Evolutionary conservation across 1,140 invertebrate species (phyloP).

Genomic region (Anoplolepis gracilipes): DNA sequence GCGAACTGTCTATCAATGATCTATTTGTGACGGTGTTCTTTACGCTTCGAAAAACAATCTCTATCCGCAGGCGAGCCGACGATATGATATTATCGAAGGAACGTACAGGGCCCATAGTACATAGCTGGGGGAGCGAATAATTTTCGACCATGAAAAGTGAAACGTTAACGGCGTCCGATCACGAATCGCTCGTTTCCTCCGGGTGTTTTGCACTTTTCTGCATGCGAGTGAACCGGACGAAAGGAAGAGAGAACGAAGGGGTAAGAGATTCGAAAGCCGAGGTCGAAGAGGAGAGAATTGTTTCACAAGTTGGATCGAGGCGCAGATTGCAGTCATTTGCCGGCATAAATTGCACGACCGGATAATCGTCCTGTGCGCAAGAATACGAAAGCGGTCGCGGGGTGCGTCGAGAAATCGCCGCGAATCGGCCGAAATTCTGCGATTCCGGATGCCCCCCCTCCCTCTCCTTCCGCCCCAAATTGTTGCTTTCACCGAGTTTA

Average conservation of each 20-base stretch:
- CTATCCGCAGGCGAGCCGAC: conserved; percentile 58
- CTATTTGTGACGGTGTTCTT: conserved; percentile 60
- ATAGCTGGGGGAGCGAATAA: conserved; percentile 64
- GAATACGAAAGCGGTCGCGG: conserved; percentile 64
- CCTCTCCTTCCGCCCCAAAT: no score
- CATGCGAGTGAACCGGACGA: conserved; percentile 66
- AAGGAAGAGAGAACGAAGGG: not conserved
- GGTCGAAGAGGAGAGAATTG: conserved; percentile 34
- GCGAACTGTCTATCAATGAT: conserved; percentile 35
- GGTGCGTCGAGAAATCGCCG: conserved; percentile 64
- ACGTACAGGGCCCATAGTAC: not conserved
- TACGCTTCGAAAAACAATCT: conserved; percentile 65
- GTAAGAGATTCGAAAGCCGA: conserved; percentile 30
- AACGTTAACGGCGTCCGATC: conserved; percentile 76
- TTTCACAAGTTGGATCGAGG: conserved; percentile 72
- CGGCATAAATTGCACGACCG: conserved; percentile 72
- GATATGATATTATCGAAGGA: conserved; percentile 68
- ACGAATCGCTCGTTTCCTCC: conserved; percentile 75
- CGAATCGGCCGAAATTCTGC: conserved; percentile 63
- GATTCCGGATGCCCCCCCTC: conserved; percentile 25
- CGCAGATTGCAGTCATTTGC: conserved; percentile 76
- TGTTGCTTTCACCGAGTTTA: conserved; percentile 47
- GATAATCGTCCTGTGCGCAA: conserved; percentile 68
- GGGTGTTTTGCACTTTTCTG: conserved; percentile 76
- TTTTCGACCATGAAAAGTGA: conserved; percentile 77